Evolutionary conservation across 2,113 vertebrate genomes (phyloP), one percentile per base, ranked within the genome.

Genomic region (Tyto alba): DNA sequence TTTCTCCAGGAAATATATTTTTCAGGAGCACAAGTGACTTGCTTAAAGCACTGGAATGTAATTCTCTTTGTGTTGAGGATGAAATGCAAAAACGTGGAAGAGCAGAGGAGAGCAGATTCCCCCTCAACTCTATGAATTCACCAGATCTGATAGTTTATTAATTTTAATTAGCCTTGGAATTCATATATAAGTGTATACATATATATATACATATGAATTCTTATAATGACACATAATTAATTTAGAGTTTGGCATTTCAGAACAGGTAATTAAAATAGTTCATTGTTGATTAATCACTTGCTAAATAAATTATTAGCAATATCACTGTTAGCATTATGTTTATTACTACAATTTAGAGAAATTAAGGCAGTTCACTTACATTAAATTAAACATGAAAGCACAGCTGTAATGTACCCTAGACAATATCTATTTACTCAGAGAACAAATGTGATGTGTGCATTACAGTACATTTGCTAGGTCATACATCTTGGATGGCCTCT

Each of bases 201-300:
- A 8, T 67, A 56, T 68, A 66, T 57, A 90, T 62, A 76, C 36
- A 40, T 86, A 73, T 69, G 89, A 94, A 91, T 94, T 85, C 91
- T 89, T 94, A 76, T 91, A 89, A 92, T 71, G 90, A 53, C 90
- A 92, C 55, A 48, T 90, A 88, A 96, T 97, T 96, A 93, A 95
- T 97, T 95, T 94, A 63, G 78, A 95, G 69, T 81, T 89, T 88
- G 71, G 89, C 90, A 94, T 96, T 97, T 96, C 91, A 22, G 66
- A 89, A 92, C 77, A 92, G 96, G 97, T 96, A 96, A 97, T 97
- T 93, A 96, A 97, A 97, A 89, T 84, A 90, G 90, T 78, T 95
- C 86, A 83, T 92, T 89, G 88, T 96, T 96, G 77, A 94, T 92
- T 95, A 97, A 92, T 97, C 93, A 84, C 14, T 45, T 84, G 76